phyloP scores from a whole-genome alignment of 2,888 invertebrate species.

The Strigamia transsilvanica region DNA sequence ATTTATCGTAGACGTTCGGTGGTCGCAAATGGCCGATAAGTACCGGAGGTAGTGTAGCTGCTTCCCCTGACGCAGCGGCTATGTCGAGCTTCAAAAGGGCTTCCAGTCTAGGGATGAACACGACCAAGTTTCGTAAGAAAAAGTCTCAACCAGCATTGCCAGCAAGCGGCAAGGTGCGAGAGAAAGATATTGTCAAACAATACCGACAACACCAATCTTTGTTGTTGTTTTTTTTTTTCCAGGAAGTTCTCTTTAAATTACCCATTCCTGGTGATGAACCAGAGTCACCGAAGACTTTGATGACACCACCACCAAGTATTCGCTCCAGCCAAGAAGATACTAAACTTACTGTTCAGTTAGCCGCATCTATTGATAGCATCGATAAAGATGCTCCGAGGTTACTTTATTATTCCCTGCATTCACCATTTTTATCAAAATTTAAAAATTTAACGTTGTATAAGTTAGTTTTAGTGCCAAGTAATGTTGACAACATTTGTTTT shows the following conservation, averaged over 20 bases:
- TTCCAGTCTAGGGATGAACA: conserved; percentile 58
- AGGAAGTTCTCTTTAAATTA: neutral
- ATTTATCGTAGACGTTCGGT: conserved; percentile 75
- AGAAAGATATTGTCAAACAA: neutral
- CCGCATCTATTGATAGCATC: conserved; percentile 8
- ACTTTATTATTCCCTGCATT: too few relatives aligned
- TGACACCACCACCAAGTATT: neutral
- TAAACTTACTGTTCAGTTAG: neutral
- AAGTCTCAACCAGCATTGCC: conserved; percentile 72
- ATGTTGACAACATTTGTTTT: neutral
- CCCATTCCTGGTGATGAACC: conserved; percentile 22
- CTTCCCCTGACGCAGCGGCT: conserved; percentile 61
- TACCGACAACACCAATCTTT: neutral
- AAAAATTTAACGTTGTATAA: neutral
- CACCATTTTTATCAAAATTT: too few relatives aligned
- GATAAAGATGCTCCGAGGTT: neutral
- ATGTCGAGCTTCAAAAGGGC: conserved; percentile 57
- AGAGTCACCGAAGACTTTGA: neutral
- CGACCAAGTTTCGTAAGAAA: conserved; percentile 67
- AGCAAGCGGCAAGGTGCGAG: conserved; percentile 53
- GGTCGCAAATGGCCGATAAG: conserved; percentile 80
- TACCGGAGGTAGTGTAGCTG: conserved; percentile 70
- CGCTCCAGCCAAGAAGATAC: neutral
- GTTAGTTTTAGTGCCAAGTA: neutral
- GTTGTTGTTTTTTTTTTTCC: too few relatives aligned